Evolutionary conservation across 2,113 vertebrate species (phyloP).

Genomic region (Melospiza melodia): DNA sequence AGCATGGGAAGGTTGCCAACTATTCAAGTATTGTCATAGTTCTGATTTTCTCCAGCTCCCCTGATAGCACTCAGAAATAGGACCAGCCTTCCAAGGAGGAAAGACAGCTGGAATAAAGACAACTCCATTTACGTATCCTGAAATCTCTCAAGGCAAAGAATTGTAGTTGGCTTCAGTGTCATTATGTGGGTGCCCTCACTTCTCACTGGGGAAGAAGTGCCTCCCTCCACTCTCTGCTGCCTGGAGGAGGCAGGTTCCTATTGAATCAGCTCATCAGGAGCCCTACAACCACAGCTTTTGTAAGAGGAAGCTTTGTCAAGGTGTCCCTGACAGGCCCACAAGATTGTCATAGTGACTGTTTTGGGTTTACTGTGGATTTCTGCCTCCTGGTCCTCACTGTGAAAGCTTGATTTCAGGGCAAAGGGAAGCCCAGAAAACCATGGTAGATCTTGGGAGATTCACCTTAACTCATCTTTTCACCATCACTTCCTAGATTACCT

Average conservation of each 20-base stretch:
- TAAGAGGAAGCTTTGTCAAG: background rate
- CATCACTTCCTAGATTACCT: background rate
- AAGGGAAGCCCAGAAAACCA: background rate
- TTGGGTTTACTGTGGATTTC: background rate
- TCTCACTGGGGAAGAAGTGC: background rate
- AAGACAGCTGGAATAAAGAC: background rate
- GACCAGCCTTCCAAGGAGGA: background rate
- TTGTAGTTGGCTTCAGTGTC: background rate
- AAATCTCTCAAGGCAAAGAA: background rate
- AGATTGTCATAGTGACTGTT: background rate
- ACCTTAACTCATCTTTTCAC: background rate
- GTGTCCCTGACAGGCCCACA: background rate
- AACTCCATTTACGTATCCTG: background rate
- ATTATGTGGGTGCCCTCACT: background rate
- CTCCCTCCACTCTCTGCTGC: background rate
- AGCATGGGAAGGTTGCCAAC: constrained; percentile 2
- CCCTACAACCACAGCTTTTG: background rate
- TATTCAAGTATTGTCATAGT: constrained; percentile 13
- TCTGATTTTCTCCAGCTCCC: constrained; percentile 4
- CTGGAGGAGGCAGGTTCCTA: background rate
- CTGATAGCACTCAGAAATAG: background rate
- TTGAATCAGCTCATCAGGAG: background rate
- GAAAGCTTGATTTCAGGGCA: background rate
- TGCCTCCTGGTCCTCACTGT: background rate
- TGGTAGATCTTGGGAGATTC: background rate